These are phyloP conservation scores for Ametastegia equiseti DNA, from an alignment of 2,888 invertebrate species.

Conservation along the genomic window DNA sequence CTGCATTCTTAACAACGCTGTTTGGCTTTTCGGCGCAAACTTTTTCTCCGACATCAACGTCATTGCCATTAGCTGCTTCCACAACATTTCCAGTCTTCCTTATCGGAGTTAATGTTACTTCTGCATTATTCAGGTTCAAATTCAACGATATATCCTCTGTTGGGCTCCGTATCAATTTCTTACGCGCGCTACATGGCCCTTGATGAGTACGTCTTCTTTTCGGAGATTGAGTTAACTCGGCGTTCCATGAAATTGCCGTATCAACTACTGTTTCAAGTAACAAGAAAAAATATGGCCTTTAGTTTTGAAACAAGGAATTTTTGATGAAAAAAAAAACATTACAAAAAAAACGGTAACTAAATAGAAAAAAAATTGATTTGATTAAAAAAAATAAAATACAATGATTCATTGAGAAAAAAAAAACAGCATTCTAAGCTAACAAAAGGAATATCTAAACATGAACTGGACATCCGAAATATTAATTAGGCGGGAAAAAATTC, in stretches of 20 bases:
- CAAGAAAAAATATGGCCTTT: not conserved
- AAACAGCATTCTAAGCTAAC: too few relatives aligned
- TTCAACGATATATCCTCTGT: slow-evolving; percentile 42
- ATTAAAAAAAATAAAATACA: not conserved
- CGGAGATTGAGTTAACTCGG: slow-evolving; percentile 32
- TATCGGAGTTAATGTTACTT: slow-evolving; percentile 46
- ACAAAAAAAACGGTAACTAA: not conserved
- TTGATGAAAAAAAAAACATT: not conserved
- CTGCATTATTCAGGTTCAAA: slow-evolving; percentile 43
- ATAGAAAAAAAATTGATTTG: not conserved
- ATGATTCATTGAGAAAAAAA: too few relatives aligned
- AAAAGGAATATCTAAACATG: not conserved
- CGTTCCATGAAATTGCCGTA: slow-evolving; percentile 30
- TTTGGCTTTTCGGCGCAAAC: not conserved
- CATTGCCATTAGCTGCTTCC: not conserved
- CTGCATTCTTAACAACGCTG: not conserved
- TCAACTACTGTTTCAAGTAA: slow-evolving; percentile 34
- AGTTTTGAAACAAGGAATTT: not conserved
- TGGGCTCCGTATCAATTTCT: slow-evolving; percentile 44
- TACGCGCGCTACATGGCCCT: slow-evolving; percentile 47
- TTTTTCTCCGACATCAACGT: not conserved
- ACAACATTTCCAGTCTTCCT: not conserved
- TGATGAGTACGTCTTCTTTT: slow-evolving; percentile 44
- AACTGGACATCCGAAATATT: not conserved
- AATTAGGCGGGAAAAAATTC: not conserved